Base-by-base conservation (phyloP, 2,888 invertebrate genomes). In the Scaptomyza caliginosa region DNA sequence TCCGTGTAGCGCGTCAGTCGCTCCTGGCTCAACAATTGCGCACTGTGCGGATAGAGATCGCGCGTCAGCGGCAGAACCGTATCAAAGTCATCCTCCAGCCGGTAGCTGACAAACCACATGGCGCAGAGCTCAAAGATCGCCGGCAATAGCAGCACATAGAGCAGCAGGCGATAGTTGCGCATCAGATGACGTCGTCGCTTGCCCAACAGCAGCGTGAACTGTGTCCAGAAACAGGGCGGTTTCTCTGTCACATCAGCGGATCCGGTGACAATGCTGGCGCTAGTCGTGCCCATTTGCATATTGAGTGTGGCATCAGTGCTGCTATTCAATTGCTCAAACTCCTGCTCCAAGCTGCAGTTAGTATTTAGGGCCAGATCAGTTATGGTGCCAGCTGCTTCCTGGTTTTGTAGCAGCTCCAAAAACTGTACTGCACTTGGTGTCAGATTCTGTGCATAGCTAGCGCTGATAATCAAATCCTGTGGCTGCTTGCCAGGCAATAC, bases 101-200 rank as follows among this genome's bases (percentile, higher is more conserved):
- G 92, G 67, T 94, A 92, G 86, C 93, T 92, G 21, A 94, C 93
- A 92, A 95, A 94, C 38, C 92, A 94, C 95, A 95, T 95, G n/a
- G 95, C 94, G 17, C 93, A 90, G 0, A 93, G 91, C 76, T 94
- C 94, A 89, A 95, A 95, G 57, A 94, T 73, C 0, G 93, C 92
- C 0, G 95, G 95, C 58, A 95, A 89, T 5, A 93, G 80, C 8
- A 95, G 80, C 43, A 94, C 92, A 66, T 94, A 93, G 68, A 94
- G 91, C 32, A 94, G 85, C 10, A 94, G 91, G 2, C 90, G 86
- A 77, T 93, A 93, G 86, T 94, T 94, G 45, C 94, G 92, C 2
- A 89, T 89, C 72, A 94, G 94, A 82, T 95, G 95, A 46, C 93
- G 87, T 45, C 92, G 90, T 48, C 94, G 91, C 52, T 93, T 94